Conservation (phyloP, 1,140 invertebrate species). For the Drosophila lacteicornis region DNA sequence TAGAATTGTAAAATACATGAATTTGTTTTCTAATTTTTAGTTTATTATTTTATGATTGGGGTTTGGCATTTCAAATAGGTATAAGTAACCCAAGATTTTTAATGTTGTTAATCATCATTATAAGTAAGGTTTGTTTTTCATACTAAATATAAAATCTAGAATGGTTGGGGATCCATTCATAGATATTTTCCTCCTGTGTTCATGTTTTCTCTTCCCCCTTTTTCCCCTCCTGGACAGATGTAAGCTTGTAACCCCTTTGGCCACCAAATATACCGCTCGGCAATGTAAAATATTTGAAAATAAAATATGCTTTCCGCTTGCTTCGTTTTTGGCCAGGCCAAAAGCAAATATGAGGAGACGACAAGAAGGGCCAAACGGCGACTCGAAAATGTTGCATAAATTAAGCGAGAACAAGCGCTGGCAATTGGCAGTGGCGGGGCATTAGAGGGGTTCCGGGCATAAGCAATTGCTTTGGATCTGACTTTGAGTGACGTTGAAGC, state of each 20-base stretch:
- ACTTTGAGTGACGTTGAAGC: conserved; percentile 77
- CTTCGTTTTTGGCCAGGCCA: conserved; percentile 12
- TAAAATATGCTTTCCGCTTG: conserved; percentile 29
- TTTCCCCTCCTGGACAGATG: neutral
- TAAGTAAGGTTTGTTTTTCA: neutral
- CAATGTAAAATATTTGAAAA: conserved; percentile 48
- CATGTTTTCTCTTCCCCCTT: neutral
- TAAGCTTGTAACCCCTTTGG: conserved; percentile 18
- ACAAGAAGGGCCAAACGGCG: conserved; percentile 31
- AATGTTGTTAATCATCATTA: no score
- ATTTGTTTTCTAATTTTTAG: no score
- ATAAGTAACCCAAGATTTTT: no score
- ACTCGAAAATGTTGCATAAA: conserved; percentile 62
- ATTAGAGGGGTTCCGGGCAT: conserved; percentile 10
- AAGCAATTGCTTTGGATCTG: conserved; percentile 49
- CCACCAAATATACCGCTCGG: neutral
- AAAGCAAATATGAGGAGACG: conserved; percentile 18
- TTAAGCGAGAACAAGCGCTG: conserved; percentile 42
- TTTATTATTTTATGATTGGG: no score
- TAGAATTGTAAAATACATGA: no score
- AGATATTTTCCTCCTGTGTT: neutral
- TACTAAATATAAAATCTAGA: neutral
- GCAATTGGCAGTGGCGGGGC: conserved; percentile 5
- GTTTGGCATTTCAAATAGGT: no score
- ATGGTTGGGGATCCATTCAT: neutral